A percentile compares a stretch with the other conserved stretches of the same genome.
Evolutionary conservation across 2,797 vertebrate genomes (phyloP).

Genomic region (Enoplosus armatus): DNA sequence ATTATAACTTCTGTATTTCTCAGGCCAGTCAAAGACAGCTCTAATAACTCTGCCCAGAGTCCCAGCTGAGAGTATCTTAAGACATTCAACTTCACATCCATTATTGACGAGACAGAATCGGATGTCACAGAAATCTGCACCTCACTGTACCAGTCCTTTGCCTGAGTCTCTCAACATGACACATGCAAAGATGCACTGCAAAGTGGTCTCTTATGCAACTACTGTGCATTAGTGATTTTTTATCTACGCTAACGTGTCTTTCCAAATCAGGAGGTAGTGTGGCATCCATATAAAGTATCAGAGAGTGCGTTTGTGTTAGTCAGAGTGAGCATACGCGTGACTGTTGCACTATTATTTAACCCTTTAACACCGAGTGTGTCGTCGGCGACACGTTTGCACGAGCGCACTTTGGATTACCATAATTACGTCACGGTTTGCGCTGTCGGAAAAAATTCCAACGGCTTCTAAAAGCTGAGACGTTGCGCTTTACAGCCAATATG

Average conservation of each 20-base stretch:
- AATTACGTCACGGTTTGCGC: no score
- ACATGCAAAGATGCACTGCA: neutral
- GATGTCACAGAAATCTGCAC: slow-evolving; percentile 30
- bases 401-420: no score
- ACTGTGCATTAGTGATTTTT: neutral
- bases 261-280: neutral
- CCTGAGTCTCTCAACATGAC: neutral
- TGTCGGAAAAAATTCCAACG: no score
- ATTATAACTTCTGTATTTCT: slow-evolving; percentile 66
- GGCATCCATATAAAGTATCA: neutral
- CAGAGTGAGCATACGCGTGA: no score
- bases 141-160: neutral
- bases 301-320: neutral
- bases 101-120: slow-evolving; percentile 53
- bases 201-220: neutral
- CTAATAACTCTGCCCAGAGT: slow-evolving; percentile 58
- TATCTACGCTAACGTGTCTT: neutral
- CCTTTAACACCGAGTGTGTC: no score
- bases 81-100: slow-evolving; percentile 55
- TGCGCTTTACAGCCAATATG: no score
- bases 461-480: no score
- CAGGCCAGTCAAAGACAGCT: slow-evolving; percentile 55
- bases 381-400: no score
- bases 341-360: no score
- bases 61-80: slow-evolving; percentile 57